A percentile compares a stretch with the other conserved stretches of the same genome.
Evolutionary conservation across 1,140 invertebrate species (phyloP).

Genomic region (Papilio dardanus): DNA sequence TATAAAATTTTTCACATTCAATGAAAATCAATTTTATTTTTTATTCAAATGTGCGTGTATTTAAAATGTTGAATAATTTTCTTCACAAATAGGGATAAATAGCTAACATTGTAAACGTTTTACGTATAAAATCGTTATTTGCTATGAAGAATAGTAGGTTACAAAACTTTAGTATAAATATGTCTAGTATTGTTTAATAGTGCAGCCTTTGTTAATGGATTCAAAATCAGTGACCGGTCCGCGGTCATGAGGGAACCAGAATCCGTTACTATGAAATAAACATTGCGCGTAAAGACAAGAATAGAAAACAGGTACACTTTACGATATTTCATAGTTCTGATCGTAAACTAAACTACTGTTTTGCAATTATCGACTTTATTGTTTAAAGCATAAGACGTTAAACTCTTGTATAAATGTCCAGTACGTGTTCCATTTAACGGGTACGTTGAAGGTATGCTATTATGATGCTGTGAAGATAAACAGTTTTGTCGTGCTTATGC

Average conservation of each 20-base stretch:
- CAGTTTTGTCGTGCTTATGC: constrained; percentile 31
- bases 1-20: background rate
- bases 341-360: background rate
- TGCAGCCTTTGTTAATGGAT: background rate
- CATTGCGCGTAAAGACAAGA: constrained; percentile 34
- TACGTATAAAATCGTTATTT: too few relatives aligned
- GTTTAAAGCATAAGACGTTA: background rate
- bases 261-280: constrained; percentile 31
- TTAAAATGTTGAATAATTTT: background rate
- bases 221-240: constrained; percentile 28
- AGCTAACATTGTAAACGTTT: background rate
- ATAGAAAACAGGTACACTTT: constrained; percentile 33
- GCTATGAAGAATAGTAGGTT: background rate
- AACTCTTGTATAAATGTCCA: background rate
- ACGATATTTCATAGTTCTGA: constrained; percentile 31
- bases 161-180: background rate
- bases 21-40: background rate
- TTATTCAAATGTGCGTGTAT: background rate
- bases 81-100: background rate
- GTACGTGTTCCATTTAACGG: constrained; percentile 27
- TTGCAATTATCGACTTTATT: constrained; percentile 22
- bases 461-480: constrained; percentile 31
- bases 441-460: constrained; percentile 21
- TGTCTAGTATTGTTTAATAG: background rate
- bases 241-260: background rate